Evolutionary conservation across 2,113 vertebrate genomes (phyloP).

Genomic region (Brachyistius frenatus): DNA sequence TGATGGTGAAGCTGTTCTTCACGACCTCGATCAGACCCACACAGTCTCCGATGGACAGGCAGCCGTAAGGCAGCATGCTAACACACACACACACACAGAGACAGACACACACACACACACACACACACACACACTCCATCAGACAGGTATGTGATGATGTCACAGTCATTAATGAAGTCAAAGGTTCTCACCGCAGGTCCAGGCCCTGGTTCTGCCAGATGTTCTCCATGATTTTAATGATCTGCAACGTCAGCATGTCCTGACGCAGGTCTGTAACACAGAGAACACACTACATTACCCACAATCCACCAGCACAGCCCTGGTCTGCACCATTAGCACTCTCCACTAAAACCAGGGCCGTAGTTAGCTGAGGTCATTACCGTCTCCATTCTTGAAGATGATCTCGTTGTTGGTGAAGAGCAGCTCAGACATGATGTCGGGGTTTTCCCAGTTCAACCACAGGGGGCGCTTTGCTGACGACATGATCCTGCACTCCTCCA

Average conservation of each 20-base stretch:
- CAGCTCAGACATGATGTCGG: slow-evolving; percentile 98
- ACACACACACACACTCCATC: slow-evolving; percentile 25
- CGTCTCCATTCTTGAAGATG: slow-evolving; percentile 98
- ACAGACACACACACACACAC: slow-evolving; percentile 36
- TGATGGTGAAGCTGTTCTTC: slow-evolving; percentile 90
- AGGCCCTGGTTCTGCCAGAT: slow-evolving; percentile 99
- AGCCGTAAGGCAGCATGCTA: slow-evolving; percentile 97
- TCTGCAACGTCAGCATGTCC: slow-evolving; percentile 97
- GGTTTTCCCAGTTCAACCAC: slow-evolving; percentile 98
- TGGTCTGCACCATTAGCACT: neutral
- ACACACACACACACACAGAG: slow-evolving; percentile 50
- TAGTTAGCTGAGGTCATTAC: slow-evolving; percentile 67
- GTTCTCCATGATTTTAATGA: slow-evolving; percentile 98
- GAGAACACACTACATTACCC: slow-evolving; percentile 33
- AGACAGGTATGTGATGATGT: slow-evolving; percentile 18
- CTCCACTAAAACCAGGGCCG: neutral
- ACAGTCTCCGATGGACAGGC: slow-evolving; percentile 95
- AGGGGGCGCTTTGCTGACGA: slow-evolving; percentile 96
- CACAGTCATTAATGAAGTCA: neutral
- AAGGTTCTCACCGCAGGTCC: slow-evolving; percentile 89
- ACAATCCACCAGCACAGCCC: neutral
- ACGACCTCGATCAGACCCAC: slow-evolving; percentile 97
- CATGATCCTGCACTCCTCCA: slow-evolving; percentile 98
- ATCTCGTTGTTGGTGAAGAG: slow-evolving; percentile 98
- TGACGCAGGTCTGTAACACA: slow-evolving; percentile 91